Evolutionary conservation across 1,140 invertebrate genomes (phyloP).

Genomic region (Eriocheir sinensis): DNA sequence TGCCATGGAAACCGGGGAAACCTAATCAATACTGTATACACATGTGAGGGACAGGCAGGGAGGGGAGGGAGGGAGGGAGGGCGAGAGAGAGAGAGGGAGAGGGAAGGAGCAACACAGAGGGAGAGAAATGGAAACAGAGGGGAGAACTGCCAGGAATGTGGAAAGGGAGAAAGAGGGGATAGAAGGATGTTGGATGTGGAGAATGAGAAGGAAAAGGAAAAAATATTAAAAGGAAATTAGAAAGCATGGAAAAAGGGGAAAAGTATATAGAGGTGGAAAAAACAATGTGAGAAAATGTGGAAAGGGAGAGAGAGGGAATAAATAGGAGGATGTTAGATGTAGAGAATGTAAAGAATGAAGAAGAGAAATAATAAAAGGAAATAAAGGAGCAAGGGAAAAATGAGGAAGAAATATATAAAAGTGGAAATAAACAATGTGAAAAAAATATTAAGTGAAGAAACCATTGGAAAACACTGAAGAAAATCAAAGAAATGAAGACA

Average conservation of each 20-base stretch:
- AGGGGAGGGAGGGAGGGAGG: not conserved
- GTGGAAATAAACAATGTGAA: no score
- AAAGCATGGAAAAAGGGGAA: not conserved
- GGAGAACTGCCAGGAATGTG: no score
- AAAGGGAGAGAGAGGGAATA: not conserved
- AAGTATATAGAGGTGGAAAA: not conserved
- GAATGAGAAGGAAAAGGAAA: not conserved
- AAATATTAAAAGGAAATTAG: not conserved
- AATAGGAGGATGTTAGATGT: no score
- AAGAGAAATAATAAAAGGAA: no score
- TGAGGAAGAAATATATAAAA: no score
- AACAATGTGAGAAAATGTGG: not conserved
- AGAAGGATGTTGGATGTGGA: not conserved
- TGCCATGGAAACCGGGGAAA: slow-evolving; percentile 8
- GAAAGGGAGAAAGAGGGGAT: not conserved
- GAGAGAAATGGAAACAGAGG: not conserved
- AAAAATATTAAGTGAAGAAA: no score
- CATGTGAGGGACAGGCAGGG: not conserved
- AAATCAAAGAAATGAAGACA: no score
- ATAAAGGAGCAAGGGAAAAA: no score
- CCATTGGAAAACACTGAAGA: no score
- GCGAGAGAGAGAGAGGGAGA: slow-evolving; percentile 18
- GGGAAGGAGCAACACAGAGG: not conserved
- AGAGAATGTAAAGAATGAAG: no score
- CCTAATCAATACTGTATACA: slow-evolving; percentile 6